Percentiles rank a stretch among this genome's conserved stretches.
These are phyloP conservation scores for Galeopsomyia nigrocyanea DNA, from an alignment of 2,888 invertebrate genomes.

Conservation along the genomic window DNA sequence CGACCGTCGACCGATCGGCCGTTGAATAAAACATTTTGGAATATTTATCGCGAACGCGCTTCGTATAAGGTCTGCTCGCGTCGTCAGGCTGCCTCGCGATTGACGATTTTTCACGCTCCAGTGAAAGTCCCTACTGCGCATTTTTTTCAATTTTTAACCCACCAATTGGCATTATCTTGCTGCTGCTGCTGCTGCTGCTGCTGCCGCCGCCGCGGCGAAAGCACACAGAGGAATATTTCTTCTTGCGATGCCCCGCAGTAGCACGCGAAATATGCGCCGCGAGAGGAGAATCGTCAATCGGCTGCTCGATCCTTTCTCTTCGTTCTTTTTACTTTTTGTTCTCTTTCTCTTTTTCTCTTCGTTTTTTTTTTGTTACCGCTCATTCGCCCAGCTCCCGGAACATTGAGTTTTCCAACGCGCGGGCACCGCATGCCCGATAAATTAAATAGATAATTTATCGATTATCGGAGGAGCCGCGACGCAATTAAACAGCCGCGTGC, in stretches of 20 bases:
- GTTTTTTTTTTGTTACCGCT: constrained; percentile 22
- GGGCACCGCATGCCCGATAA: constrained; percentile 29
- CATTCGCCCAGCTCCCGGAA: constrained; percentile 35
- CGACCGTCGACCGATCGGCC: too few species aligned
- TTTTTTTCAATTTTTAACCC: not conserved
- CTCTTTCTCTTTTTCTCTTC: not conserved
- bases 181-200: not conserved
- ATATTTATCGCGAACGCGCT: constrained; percentile 1
- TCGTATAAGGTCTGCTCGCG: not conserved
- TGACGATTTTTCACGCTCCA: too few species aligned
- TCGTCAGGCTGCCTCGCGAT: too few species aligned
- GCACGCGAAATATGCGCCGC: constrained; percentile 43
- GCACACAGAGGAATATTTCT: constrained; percentile 6
- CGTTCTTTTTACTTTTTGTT: not conserved
- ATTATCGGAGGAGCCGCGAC: constrained; percentile 28
- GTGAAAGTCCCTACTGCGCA: not conserved
- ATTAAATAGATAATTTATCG: constrained; percentile 49
- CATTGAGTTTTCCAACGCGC: constrained; percentile 29
- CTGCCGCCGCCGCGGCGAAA: constrained; percentile 4
- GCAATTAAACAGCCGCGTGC: constrained; percentile 40
- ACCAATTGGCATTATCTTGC: not conserved
- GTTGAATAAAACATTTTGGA: constrained; percentile 35
- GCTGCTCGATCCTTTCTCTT: constrained; percentile 2
- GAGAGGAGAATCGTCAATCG: constrained; percentile 44
- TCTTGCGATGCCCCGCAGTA: constrained; percentile 3